A percentile compares a stretch with the other conserved stretches of the same genome.
Evolutionary conservation across 1,140 invertebrate genomes (phyloP).

Genomic region (Atta cephalotes): DNA sequence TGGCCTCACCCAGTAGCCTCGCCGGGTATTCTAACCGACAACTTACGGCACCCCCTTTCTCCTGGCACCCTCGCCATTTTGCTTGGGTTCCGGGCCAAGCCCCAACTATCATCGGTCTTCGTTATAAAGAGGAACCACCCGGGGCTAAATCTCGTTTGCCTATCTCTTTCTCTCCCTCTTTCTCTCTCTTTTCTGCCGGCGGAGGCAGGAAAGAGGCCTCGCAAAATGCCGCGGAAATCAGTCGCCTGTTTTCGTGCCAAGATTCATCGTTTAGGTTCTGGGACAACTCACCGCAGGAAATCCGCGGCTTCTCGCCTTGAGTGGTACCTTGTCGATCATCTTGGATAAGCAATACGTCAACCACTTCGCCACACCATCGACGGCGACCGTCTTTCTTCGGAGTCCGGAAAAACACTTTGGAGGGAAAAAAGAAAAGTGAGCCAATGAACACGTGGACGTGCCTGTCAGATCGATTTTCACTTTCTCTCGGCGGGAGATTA

Average conservation of each 20-base stretch:
- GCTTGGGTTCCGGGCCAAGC: slow-evolving; percentile 62
- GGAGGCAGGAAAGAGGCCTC: neutral
- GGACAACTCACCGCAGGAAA: slow-evolving; percentile 48
- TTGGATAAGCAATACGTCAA: slow-evolving; percentile 69
- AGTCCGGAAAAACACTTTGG: slow-evolving; percentile 61
- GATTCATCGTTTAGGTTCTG: slow-evolving; percentile 50
- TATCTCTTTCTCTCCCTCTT: slow-evolving; percentile 54
- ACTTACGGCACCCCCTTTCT: slow-evolving; percentile 65
- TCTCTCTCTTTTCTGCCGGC: neutral
- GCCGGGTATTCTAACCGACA: slow-evolving; percentile 74
- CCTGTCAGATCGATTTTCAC: slow-evolving; percentile 73
- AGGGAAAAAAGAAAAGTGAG: slow-evolving; percentile 66
- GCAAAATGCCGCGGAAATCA: slow-evolving; percentile 54
- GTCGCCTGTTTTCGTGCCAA: slow-evolving; percentile 22
- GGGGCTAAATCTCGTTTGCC: slow-evolving; percentile 77
- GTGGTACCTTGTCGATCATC: slow-evolving; percentile 74
- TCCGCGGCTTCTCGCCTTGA: slow-evolving; percentile 61
- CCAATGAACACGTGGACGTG: slow-evolving; percentile 74
- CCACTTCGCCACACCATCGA: slow-evolving; percentile 42
- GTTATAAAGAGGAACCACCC: slow-evolving; percentile 79
- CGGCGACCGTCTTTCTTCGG: slow-evolving; percentile 28
- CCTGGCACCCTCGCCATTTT: slow-evolving; percentile 57
- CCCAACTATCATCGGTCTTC: slow-evolving; percentile 81
- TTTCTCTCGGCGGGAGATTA: slow-evolving; percentile 65
- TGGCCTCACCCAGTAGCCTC: slow-evolving; percentile 77